A percentile compares a stretch with the other conserved stretches of the same genome.
Evolutionary conservation across 2,797 vertebrate genomes (phyloP).

Genomic region (Poliocrania exsul): DNA sequence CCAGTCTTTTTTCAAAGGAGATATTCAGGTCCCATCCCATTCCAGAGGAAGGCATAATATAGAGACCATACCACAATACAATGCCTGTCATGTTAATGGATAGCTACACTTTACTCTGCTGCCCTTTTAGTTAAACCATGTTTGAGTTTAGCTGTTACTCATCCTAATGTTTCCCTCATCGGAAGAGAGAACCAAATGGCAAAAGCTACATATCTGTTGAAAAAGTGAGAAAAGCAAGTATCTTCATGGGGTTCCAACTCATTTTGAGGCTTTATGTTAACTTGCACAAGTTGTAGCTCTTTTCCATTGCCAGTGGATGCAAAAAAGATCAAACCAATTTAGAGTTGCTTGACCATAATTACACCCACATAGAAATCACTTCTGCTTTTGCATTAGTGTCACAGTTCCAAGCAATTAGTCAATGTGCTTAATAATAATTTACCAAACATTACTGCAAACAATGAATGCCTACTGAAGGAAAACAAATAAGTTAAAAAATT

Average conservation of each 20-base stretch:
- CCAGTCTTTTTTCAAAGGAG: neutral
- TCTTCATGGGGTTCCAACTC: neutral
- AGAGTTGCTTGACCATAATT: neutral
- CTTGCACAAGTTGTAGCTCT: neutral
- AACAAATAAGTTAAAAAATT: neutral
- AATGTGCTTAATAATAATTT: neutral
- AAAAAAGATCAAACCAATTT: neutral
- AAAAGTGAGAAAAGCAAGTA: neutral
- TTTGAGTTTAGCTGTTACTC: neutral
- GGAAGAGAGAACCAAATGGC: neutral
- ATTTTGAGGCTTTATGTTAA: neutral
- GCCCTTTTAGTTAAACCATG: neutral
- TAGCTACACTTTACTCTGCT: neutral
- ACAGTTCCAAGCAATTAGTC: neutral
- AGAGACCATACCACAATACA: neutral
- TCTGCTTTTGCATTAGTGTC: neutral
- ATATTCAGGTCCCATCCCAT: neutral
- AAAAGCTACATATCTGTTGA: neutral
- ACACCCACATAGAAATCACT: neutral
- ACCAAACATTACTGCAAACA: neutral
- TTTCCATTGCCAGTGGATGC: neutral
- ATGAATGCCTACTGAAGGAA: neutral
- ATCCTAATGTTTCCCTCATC: neutral
- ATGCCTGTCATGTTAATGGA: neutral
- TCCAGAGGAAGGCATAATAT: accelerated